Evolutionary conservation across 2,888 invertebrate species (phyloP).

Genomic region (Lasioglossum leucozonium): DNA sequence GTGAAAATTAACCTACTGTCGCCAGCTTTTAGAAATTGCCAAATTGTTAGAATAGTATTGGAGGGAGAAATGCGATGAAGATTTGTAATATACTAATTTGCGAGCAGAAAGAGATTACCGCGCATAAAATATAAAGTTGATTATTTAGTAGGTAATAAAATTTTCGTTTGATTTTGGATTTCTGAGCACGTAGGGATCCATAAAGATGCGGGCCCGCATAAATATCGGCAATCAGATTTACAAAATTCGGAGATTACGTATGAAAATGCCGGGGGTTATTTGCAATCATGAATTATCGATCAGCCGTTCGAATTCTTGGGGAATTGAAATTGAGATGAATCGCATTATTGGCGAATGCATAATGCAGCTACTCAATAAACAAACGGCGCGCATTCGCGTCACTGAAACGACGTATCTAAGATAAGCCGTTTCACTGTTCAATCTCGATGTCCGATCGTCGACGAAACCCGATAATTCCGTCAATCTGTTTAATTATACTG

Average conservation of each 20-base stretch:
- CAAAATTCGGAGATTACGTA: neutral
- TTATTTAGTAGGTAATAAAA: neutral
- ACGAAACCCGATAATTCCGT: conserved; percentile 12
- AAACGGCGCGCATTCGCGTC: conserved; percentile 37
- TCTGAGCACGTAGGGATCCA: neutral
- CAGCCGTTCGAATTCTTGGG: conserved; percentile 26
- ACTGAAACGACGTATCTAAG: conserved; percentile 20
- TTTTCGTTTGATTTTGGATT: neutral
- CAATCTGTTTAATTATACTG: conserved; percentile 15
- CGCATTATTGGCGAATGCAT: conserved; percentile 55
- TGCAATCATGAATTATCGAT: conserved; percentile 50
- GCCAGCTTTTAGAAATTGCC: too few relatives aligned
- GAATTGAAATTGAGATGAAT: conserved; percentile 48
- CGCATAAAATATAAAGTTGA: neutral
- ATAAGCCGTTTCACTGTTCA: conserved; percentile 35
- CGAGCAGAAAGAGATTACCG: too few relatives aligned
- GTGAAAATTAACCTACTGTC: too few relatives aligned
- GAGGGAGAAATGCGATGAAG: too few relatives aligned
- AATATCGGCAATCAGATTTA: neutral
- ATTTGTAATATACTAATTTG: too few relatives aligned
- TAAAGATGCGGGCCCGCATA: neutral
- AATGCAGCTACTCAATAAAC: conserved; percentile 52
- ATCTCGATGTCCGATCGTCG: conserved; percentile 30
- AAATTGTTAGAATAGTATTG: neutral
- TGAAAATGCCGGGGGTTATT: conserved; percentile 41